Evolutionary conservation across 1,140 invertebrate genomes (phyloP), one percentile per base, ranked within the genome.

Genomic region (Cecropterus lyciades): DNA sequence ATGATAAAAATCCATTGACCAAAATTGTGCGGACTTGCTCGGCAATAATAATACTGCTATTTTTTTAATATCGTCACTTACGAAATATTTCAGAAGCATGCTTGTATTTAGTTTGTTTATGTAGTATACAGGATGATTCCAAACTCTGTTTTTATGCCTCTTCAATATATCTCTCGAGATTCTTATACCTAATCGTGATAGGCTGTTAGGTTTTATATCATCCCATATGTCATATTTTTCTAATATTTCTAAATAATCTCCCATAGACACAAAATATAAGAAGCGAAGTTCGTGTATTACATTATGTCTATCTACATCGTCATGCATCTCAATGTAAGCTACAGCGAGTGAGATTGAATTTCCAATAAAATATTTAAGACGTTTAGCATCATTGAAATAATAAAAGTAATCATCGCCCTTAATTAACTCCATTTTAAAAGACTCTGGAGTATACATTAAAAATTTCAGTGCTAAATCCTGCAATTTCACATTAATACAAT

Each of bases 141-240:
- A 59, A 24, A 88, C 60, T 62, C 79, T 70, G 6, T 64, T 13
- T 53, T 85, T 86, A 65, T 88, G 72, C 15, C 76, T 76, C 10
- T 64, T 80, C 42, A 85, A 75, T n/a, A 88, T 86, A 52, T 78
- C 52, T 69, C 77, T 85, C 51, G 85, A 84, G 45, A 80, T 60
- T 53, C 71, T 63, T 20, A 64, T 53, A 9, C 80, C 76, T 45
- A 85, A 69, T 55, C 30, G 24, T 57, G 52, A 24, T 33, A 45
- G 13, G 10, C 13, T 30, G 20, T 24, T 46, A 59, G 20, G n/a
- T 17, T 33, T 14, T 33, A 8, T 33, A 1, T 33, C 16, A 40
- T 16, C 8, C n/a, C 24, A 13, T 20, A 60, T 15, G 11, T 24
- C 30, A 4, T 59, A 46, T 6, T 46, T 59, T 59, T 78, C 76